Evolutionary conservation across 2,888 invertebrate species (phyloP), one percentile per base, ranked within the genome.

Genomic region (Marasmarcha lunaedactyla): DNA sequence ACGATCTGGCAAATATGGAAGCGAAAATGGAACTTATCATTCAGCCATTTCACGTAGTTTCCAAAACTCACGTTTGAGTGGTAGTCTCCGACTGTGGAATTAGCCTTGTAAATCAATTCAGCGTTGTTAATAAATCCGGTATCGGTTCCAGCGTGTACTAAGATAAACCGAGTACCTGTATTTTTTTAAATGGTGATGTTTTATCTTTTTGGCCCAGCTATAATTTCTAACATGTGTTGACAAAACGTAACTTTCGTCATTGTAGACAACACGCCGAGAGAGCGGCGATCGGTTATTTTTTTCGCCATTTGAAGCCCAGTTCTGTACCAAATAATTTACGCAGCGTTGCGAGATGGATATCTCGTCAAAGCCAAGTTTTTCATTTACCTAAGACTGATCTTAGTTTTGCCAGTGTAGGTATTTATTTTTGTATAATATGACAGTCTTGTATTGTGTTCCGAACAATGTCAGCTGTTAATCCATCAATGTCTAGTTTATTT

Each of bases 41-140:
- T 38, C 1, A 57, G 48, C 52, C 52, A 55, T 48, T 52, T 53
- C 5, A 38, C 37, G 34, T 51, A 54, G 41, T 46, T 49, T 26
- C 48, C 46, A 43, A 37, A 49, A 39, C 46, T 50, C 46, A 50
- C 51, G 35, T 51, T 51, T 1, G 44, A 41, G 37, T 49, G 43
- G 14, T 54, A 49, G 25, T 51, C 51, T 2, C 47, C 52, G 39
- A 39, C 27, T 39, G 43, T 49, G 12, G 43, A 42, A 13, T 41
- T 46, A 1, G 47, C 46, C 36, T 49, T 51, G 34, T 50, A 50
- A 13, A 50, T 33, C 27, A 54, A 51, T 11, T 38, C 36, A 15
- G 52, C 49, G 44, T 53, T 51, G 41, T 42, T 10, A 38, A 54
- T 42, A 39, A 56, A 56, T 2, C 51, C 52, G 13, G 43, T 42